These are phyloP conservation scores for Psittacara wagleri DNA, from an alignment of 2,113 vertebrate species.

Conservation along the genomic window DNA sequence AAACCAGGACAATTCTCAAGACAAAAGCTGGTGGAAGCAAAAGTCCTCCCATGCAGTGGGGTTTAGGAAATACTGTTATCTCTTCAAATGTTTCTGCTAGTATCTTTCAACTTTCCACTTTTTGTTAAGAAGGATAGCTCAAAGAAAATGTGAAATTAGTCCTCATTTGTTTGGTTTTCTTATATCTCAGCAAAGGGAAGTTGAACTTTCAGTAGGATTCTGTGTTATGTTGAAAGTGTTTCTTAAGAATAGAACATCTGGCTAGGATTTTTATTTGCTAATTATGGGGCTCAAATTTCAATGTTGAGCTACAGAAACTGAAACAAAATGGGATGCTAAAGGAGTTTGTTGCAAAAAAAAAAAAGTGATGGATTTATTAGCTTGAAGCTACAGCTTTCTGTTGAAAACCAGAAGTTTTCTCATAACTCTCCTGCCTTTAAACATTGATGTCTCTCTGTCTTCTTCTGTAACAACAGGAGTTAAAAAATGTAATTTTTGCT, in stretches of 20 bases:
- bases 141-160: not conserved
- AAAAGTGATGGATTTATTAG: not conserved
- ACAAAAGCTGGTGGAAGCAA: not conserved
- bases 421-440: not conserved
- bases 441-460: not conserved
- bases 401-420: not conserved
- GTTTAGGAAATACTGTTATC: not conserved
- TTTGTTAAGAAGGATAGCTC: not conserved
- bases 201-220: not conserved
- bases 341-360: not conserved
- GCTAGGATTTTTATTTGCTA: not conserved
- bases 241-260: not conserved
- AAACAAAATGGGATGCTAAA: not conserved
- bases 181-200: not conserved
- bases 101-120: not conserved
- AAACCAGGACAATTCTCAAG: not conserved
- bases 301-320: not conserved
- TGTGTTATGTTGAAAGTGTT: not conserved
- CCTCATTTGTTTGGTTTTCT: not conserved
- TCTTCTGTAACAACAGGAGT: not conserved
- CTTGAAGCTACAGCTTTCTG: not conserved
- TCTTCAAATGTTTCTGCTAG: not conserved
- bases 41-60: not conserved
- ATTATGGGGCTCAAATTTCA: not conserved
- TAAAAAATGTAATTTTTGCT: not conserved